Evolutionary conservation across 2,113 vertebrate species (phyloP).

Genomic region (Talpa occidentalis): DNA sequence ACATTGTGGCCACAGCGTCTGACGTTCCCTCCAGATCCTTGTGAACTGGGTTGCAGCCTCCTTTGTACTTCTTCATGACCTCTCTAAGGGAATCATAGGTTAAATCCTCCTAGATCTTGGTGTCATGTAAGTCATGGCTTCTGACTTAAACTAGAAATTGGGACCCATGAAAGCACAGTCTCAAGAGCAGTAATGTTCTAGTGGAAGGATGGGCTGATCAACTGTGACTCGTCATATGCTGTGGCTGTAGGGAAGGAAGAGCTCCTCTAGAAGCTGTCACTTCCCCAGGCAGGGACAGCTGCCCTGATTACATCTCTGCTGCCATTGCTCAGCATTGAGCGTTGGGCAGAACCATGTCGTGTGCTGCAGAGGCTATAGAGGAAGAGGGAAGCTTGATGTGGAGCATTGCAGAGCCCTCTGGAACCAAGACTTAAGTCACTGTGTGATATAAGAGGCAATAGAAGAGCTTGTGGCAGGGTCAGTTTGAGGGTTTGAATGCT

Average conservation of each 20-base stretch:
- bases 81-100: slow-evolving; percentile 30
- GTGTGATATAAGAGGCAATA: background rate
- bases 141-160: slow-evolving; percentile 26
- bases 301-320: fast-evolving
- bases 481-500: fast-evolving
- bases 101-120: background rate
- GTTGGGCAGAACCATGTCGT: fast-evolving
- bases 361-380: background rate
- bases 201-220: too few relatives aligned
- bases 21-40: background rate
- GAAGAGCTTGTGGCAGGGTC: background rate
- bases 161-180: fast-evolving
- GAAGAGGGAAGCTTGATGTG: background rate
- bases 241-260: background rate
- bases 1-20: background rate
- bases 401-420: background rate
- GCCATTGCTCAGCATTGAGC: fast-evolving
- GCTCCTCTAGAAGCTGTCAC: background rate
- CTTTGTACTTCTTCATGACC: background rate
- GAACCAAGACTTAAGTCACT: background rate
- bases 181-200: fast-evolving
- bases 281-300: background rate
- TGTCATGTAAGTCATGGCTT: background rate
- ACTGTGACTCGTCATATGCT: fast-evolving
- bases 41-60: background rate